These are phyloP conservation scores for Henricia sp. DNA, from an alignment of 53 echinoderm and acorn worm species.

Conservation along the genomic window DNA sequence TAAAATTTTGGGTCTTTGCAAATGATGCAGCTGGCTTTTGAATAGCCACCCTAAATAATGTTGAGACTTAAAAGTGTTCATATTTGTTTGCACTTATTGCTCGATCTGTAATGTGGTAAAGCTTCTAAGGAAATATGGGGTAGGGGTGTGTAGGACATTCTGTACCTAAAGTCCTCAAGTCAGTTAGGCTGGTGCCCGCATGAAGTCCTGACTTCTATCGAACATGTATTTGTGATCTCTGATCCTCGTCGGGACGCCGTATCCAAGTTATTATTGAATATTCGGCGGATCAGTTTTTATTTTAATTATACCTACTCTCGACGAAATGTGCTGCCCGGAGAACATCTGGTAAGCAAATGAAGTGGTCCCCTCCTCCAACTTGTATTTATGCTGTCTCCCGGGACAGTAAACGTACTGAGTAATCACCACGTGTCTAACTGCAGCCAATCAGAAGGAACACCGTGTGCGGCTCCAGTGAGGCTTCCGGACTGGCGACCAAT, in stretches of 20 bases:
- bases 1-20: background rate
- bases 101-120: no score
- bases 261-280: conserved; percentile 36
- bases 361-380: no score
- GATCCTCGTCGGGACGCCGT: conserved; percentile 18
- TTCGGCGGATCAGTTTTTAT: conserved; percentile 28
- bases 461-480: no score
- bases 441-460: no score
- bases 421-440: no score
- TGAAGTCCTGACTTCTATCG: conserved; percentile 7
- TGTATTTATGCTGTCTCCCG: no score
- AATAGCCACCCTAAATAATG: background rate
- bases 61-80: background rate
- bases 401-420: no score
- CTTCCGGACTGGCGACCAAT: no score
- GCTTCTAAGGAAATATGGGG: background rate
- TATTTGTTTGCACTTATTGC: no score
- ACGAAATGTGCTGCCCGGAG: no score
- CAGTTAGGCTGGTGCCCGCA: conserved; percentile 40
- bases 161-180: conserved; percentile 8
- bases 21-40: background rate
- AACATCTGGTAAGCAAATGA: no score
- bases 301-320: no score
- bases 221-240: conserved; percentile 16
- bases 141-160: background rate